A percentile compares a stretch with the other conserved stretches of the same genome.
Evolutionary conservation across 37 sponge, comb jelly and placozoan species (phyloP).

Genomic region (Beroe ovata): DNA sequence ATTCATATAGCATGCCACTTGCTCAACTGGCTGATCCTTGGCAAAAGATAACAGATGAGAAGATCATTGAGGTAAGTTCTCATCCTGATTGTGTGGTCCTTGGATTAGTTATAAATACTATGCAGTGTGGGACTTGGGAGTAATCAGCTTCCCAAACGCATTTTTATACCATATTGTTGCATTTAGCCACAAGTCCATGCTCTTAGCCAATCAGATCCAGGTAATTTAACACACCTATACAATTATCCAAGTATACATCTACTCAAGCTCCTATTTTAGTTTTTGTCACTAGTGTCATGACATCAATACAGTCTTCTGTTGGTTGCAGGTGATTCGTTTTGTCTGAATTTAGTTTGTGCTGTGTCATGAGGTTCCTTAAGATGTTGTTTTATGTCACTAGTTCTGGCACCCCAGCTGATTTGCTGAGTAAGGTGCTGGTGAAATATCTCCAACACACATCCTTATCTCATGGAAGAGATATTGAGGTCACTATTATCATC

Average conservation of each 20-base stretch:
- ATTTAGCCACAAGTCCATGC: no score
- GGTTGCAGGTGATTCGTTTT: not conserved
- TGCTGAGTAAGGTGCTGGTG: not conserved
- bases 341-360: not conserved
- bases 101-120: no score
- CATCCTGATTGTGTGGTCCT: no score
- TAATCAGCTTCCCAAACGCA: no score
- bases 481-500: not conserved
- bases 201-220: no score
- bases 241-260: not conserved
- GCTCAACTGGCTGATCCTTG: conserved; percentile 59
- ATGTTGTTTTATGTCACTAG: conserved; percentile 28
- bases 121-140: no score
- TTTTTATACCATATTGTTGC: no score
- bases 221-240: not conserved
- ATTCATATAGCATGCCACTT: conserved; percentile 43
- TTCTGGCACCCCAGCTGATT: not conserved
- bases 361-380: conserved; percentile 17
- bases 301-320: not conserved
- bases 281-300: not conserved
- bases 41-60: conserved; percentile 46
- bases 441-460: not conserved
- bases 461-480: not conserved
- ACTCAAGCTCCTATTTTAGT: not conserved
- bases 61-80: conserved; percentile 63